Evolutionary conservation across 2,888 invertebrate species (phyloP).

Genomic region (Polyommatus iphigenia): DNA sequence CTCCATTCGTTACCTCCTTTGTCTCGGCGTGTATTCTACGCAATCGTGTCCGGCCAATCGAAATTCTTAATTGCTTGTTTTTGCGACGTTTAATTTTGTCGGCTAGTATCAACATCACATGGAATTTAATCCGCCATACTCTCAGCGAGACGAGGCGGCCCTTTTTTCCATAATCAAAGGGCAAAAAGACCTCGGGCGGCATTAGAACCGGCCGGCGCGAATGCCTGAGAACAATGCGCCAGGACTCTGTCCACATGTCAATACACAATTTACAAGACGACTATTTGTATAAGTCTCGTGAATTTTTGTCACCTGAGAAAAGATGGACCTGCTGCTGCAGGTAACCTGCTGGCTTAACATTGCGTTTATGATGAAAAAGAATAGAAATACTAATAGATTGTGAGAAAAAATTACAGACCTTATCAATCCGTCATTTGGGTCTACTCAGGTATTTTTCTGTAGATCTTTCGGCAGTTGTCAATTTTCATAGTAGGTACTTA

Average conservation of each 20-base stretch:
- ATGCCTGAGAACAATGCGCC: slow-evolving; percentile 63
- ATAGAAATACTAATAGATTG: too few relatives aligned
- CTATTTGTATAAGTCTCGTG: slow-evolving; percentile 30
- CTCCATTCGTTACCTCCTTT: not conserved
- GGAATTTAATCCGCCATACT: slow-evolving; percentile 43
- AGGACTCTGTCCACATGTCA: slow-evolving; percentile 49
- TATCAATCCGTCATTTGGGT: too few relatives aligned
- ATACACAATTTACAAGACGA: slow-evolving; percentile 45
- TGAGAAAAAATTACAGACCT: too few relatives aligned
- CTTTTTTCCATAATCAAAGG: slow-evolving; percentile 62
- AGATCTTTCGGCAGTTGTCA: too few relatives aligned
- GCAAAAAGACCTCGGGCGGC: slow-evolving; percentile 63
- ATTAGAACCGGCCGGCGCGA: slow-evolving; percentile 61
- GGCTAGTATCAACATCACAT: not conserved
- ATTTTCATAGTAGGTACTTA: too few relatives aligned
- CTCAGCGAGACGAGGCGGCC: slow-evolving; percentile 56
- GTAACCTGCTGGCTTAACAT: too few relatives aligned
- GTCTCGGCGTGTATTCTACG: not conserved
- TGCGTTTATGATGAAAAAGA: too few relatives aligned
- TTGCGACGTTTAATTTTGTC: not conserved
- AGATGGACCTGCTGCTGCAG: not conserved
- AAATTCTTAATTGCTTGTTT: not conserved
- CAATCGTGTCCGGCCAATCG: slow-evolving; percentile 3
- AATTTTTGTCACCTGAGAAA: not conserved
- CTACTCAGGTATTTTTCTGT: too few relatives aligned